phyloP scores from a whole-genome alignment of 2,113 vertebrate species.

The Pardalotus punctatus region DNA sequence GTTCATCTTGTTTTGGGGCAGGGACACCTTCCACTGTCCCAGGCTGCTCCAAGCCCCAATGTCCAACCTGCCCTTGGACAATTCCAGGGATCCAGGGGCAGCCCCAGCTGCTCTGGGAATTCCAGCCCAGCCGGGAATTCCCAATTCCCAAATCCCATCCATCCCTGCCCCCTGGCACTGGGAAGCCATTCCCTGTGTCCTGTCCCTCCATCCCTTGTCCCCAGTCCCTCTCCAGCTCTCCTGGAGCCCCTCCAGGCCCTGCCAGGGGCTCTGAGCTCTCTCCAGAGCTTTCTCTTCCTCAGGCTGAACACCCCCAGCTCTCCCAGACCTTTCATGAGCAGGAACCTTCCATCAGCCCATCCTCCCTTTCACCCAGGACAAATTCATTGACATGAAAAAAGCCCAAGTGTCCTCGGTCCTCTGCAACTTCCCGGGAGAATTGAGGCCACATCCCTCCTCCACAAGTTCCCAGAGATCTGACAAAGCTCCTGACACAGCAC shows the following conservation, averaged over 20 bases:
- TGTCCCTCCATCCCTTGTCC: not conserved
- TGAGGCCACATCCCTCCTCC: not conserved
- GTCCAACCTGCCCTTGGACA: fast-evolving
- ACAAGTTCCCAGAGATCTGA: not conserved
- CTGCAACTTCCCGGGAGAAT: not conserved
- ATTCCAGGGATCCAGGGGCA: not conserved
- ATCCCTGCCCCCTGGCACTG: not conserved
- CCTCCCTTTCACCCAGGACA: not conserved
- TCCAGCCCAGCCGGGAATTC: not conserved
- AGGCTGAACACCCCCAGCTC: not conserved
- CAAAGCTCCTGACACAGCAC: not conserved
- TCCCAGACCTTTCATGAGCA: not conserved
- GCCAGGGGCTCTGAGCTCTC: fast-evolving
- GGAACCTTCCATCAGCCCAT: not conserved
- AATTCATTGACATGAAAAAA: not conserved
- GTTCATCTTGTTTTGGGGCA: not conserved
- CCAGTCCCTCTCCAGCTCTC: not conserved
- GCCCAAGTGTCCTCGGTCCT: not conserved
- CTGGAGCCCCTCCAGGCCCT: not conserved
- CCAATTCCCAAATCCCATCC: not conserved
- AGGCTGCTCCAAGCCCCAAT: fast-evolving
- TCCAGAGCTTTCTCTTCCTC: fast-evolving
- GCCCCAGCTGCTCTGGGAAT: not conserved
- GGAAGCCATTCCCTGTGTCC: not conserved
- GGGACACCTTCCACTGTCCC: fast-evolving